phyloP scores from a whole-genome alignment of 2,797 vertebrate genomes.

The Mormyrus hasselquistii region DNA sequence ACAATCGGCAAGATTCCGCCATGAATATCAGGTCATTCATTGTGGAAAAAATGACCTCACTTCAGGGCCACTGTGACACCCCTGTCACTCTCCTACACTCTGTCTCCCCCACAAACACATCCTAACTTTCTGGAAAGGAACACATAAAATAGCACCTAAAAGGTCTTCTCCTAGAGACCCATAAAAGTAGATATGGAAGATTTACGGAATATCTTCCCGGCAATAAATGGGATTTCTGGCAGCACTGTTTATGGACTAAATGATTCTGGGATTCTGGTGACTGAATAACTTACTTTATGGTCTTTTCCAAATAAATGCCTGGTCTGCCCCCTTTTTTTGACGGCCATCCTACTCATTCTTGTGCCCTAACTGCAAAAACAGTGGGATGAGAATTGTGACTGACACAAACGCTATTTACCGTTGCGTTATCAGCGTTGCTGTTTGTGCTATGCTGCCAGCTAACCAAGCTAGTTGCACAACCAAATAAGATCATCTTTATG shows the following conservation, averaged over 20 bases:
- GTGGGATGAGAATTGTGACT: too few species aligned
- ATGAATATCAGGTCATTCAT: not conserved
- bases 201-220: not conserved
- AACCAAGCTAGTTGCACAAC: not conserved
- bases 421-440: not conserved
- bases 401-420: not conserved
- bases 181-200: not conserved
- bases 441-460: not conserved
- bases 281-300: too few species aligned
- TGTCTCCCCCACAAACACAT: not conserved
- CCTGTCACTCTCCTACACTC: not conserved
- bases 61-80: not conserved
- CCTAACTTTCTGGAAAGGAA: not conserved
- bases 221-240: not conserved
- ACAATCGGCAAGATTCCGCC: not conserved
- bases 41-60: not conserved
- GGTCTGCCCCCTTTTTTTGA: not conserved
- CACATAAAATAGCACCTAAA: not conserved
- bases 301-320: too few species aligned
- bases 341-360: not conserved
- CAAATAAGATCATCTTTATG: not conserved
- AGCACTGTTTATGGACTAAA: not conserved
- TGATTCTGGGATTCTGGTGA: too few species aligned
- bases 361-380: not conserved
- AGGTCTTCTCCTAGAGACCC: not conserved